A percentile compares a stretch with the other conserved stretches of the same genome.
These are phyloP conservation scores for Epinephelus coioides DNA, from an alignment of 2,797 vertebrate genomes.

Conservation along the genomic window DNA sequence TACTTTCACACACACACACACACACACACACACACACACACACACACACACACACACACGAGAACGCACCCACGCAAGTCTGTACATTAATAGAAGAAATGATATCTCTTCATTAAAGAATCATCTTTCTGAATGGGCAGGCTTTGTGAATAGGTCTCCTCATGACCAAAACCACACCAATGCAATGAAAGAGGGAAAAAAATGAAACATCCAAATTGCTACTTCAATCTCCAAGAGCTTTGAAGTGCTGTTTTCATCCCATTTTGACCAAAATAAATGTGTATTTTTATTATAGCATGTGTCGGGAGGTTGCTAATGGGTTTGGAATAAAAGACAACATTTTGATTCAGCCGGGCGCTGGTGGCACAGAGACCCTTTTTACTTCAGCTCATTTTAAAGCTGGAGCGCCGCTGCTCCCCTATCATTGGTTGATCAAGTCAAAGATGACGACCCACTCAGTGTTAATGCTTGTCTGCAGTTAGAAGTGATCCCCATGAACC, in stretches of 20 bases:
- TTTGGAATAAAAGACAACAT: conserved; percentile 87
- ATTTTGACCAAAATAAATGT: conserved; percentile 85
- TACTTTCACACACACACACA: conserved; percentile 51
- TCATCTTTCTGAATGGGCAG: conserved; percentile 79
- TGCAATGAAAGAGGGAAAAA: conserved; percentile 68
- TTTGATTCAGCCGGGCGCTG: conserved; percentile 76
- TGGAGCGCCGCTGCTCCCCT: conserved; percentile 72
- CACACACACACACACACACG: conserved; percentile 14
- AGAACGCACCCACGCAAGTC: conserved; percentile 15
- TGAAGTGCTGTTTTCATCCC: conserved; percentile 88
- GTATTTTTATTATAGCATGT: conserved; percentile 84
- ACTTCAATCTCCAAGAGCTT: conserved; percentile 84
- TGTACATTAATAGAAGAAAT: conserved; percentile 70
- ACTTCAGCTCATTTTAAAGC: conserved; percentile 80
- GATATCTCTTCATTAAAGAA: conserved; percentile 84
- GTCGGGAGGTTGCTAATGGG: conserved; percentile 88
- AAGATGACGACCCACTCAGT: conserved; percentile 80
- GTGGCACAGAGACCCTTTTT: conserved; percentile 81
- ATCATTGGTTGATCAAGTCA: conserved; percentile 83
- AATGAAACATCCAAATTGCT: conserved; percentile 79
- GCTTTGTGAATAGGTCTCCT: conserved; percentile 77
- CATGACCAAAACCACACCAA: conserved; percentile 65
- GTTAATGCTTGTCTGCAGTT: conserved; percentile 79
- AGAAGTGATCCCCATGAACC: conserved; percentile 78
- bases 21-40: conserved; percentile 13